Evolutionary conservation across 2,888 invertebrate genomes (phyloP).

Genomic region (Torymus auratus): DNA sequence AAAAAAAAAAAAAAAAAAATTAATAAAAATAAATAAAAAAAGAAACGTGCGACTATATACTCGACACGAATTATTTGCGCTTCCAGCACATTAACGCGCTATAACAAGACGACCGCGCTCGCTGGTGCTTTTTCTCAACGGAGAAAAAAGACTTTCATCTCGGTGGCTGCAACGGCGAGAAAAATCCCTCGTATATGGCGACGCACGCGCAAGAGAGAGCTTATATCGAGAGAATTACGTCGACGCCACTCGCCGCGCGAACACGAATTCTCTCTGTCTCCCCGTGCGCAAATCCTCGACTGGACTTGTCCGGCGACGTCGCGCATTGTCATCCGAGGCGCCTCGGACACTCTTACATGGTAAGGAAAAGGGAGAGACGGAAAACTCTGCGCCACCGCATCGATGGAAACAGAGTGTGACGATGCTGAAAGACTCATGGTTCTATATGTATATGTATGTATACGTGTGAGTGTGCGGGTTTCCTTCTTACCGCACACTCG

Average conservation of each 20-base stretch:
- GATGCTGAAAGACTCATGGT: slow-evolving; percentile 49
- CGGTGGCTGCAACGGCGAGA: too few species aligned
- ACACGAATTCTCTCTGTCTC: background rate
- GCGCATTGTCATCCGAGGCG: slow-evolving; percentile 36
- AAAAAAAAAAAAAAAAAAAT: too few species aligned
- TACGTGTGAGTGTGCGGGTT: slow-evolving; percentile 36
- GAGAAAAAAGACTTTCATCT: too few species aligned
- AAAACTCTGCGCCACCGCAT: background rate
- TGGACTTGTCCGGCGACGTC: slow-evolving; percentile 11
- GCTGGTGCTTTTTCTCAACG: too few species aligned
- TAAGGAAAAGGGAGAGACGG: background rate
- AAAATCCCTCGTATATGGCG: too few species aligned
- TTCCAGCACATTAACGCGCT: too few species aligned
- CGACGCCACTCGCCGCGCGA: background rate
- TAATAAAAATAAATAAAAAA: too few species aligned
- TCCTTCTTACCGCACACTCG: too few species aligned
- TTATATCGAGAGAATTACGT: slow-evolving; percentile 23
- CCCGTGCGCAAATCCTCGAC: slow-evolving; percentile 31
- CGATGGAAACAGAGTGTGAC: slow-evolving; percentile 58
- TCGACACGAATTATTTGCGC: too few species aligned
- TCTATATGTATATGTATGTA: slow-evolving; percentile 13
- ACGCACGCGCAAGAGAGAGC: background rate
- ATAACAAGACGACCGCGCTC: too few species aligned
- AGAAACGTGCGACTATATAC: too few species aligned
- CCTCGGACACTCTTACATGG: slow-evolving; percentile 4